These are phyloP conservation scores for Anguilla obscura DNA, from an alignment of 2,797 vertebrate genomes.

Conservation along the genomic window DNA sequence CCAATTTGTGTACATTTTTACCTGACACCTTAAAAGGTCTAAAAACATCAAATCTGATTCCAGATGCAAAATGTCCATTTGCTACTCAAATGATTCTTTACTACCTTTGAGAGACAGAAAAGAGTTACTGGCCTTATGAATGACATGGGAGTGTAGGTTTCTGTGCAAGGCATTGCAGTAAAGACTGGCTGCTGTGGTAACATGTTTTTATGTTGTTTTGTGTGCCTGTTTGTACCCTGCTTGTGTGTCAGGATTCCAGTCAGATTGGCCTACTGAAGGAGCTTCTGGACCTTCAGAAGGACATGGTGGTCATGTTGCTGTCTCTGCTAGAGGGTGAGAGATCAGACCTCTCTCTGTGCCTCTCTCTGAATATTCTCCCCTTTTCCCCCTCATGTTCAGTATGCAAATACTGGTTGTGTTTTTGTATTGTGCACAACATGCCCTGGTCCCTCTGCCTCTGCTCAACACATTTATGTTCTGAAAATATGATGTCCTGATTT, in stretches of 20 bases:
- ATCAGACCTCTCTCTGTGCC: background rate
- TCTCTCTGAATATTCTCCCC: background rate
- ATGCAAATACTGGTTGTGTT: too few species aligned
- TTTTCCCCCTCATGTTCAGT: background rate
- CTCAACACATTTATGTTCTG: too few species aligned
- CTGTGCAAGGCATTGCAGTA: background rate
- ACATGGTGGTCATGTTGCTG: slow-evolving; percentile 97
- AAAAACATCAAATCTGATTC: background rate
- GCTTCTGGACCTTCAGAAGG: slow-evolving; percentile 91
- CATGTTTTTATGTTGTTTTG: slow-evolving; percentile 27
- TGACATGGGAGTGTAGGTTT: background rate
- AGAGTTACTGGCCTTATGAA: too few species aligned
- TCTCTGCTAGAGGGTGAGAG: slow-evolving; percentile 87
- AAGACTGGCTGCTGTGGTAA: background rate
- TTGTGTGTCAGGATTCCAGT: slow-evolving; percentile 83
- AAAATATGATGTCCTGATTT: background rate
- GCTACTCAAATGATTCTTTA: background rate
- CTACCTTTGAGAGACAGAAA: background rate
- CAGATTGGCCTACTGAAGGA: slow-evolving; percentile 93
- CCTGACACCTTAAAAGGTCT: background rate
- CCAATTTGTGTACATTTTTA: background rate
- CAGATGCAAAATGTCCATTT: background rate
- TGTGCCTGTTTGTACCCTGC: slow-evolving; percentile 15
- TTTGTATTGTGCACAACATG: background rate
- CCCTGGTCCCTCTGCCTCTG: background rate